Evolutionary conservation across 2,113 vertebrate genomes (phyloP).

Genomic region (Lasiurus borealis): DNA sequence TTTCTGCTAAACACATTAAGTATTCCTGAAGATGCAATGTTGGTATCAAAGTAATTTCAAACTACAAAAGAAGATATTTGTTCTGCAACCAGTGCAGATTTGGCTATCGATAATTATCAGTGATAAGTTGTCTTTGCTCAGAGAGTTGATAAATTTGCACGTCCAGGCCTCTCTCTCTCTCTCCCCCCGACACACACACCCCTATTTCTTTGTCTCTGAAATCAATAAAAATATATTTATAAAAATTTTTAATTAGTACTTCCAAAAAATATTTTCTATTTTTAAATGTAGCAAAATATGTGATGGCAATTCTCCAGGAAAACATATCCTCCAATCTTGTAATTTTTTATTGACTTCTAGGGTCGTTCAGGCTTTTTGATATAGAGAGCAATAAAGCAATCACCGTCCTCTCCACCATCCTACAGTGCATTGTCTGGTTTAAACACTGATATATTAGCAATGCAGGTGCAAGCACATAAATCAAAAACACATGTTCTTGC

Average conservation of each 20-base stretch:
- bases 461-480: background rate
- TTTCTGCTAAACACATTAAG: background rate
- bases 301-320: background rate
- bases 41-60: background rate
- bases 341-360: background rate
- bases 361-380: background rate
- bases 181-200: too few species aligned
- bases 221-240: background rate
- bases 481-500: background rate
- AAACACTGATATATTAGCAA: background rate
- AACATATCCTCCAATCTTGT: background rate
- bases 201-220: background rate
- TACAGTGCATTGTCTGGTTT: background rate
- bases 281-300: background rate
- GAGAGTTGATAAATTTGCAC: background rate
- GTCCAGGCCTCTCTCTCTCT: background rate
- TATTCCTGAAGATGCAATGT: background rate
- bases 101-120: background rate
- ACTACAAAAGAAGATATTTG: background rate
- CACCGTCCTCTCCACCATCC: background rate
- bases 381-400: background rate
- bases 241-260: background rate
- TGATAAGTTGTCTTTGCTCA: background rate
- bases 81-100: background rate
- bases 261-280: background rate